These are phyloP conservation scores for Brachionichthys hirsutus DNA, from an alignment of 2,113 vertebrate species.

Conservation along the genomic window DNA sequence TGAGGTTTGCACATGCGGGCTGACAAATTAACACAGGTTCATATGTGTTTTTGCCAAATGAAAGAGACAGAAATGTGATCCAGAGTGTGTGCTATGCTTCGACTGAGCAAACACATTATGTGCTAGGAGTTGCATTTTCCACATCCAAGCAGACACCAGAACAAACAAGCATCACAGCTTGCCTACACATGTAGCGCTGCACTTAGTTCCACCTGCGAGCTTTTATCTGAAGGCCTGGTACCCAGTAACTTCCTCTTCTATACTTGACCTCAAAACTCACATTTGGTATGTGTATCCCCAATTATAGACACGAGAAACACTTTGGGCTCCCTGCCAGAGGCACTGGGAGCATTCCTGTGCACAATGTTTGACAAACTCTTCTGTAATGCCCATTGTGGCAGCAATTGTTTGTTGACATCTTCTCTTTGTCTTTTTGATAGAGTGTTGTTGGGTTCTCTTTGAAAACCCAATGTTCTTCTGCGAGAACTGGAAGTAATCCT, in stretches of 20 bases:
- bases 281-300: slow-evolving; percentile 64
- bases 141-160: slow-evolving; percentile 67
- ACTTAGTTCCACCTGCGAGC: slow-evolving; percentile 72
- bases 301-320: slow-evolving; percentile 60
- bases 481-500: slow-evolving; percentile 71
- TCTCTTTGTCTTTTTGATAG: slow-evolving; percentile 39
- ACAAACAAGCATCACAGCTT: slow-evolving; percentile 68
- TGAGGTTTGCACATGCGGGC: slow-evolving; percentile 26
- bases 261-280: slow-evolving; percentile 71
- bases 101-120: slow-evolving; percentile 70
- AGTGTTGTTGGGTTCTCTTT: slow-evolving; percentile 46
- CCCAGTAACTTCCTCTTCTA: slow-evolving; percentile 69
- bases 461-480: slow-evolving; percentile 46
- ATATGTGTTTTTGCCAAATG: slow-evolving; percentile 46
- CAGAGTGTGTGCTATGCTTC: slow-evolving; percentile 51
- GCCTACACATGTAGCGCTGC: slow-evolving; percentile 64
- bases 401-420: slow-evolving; percentile 58
- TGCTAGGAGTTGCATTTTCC: slow-evolving; percentile 59
- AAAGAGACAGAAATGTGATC: slow-evolving; percentile 54
- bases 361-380: slow-evolving; percentile 39
- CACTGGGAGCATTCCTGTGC: slow-evolving; percentile 21
- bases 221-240: slow-evolving; percentile 69
- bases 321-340: slow-evolving; percentile 55
- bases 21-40: slow-evolving; percentile 43
- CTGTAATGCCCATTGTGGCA: slow-evolving; percentile 31